Evolutionary conservation across 2,113 vertebrate genomes (phyloP), one percentile per base, ranked within the genome.

Genomic region (Aptenodytes patagonicus): DNA sequence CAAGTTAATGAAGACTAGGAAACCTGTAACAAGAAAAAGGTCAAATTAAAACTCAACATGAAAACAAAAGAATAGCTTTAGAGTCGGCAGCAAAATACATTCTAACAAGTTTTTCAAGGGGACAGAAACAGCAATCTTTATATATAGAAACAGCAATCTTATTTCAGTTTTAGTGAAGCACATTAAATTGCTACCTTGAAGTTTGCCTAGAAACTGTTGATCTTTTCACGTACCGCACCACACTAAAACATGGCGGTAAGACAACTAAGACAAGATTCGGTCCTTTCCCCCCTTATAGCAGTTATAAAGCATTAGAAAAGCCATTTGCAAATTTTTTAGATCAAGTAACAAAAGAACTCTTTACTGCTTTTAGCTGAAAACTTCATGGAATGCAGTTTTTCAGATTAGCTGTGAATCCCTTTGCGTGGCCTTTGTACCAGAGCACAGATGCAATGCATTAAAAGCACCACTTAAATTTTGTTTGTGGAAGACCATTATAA

Each of bases 1-100:
- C 89, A 99, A 98, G 96, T 99, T 99, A 97, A 99, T 97, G 96
- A 99, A 99, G 84, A 99, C 99, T 91, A 99, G 98, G 97, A 99
- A 99, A 98, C 99, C 99, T 99, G 98, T 86, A 60, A 91, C 68
- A 70, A 98, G 68, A 97, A 81, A 97, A 82, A 55, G 38, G 57
- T 47, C 44, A 21, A 85, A 86, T 89, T 77, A n/a, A 88, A 95
- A 76, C 31, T 47, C 26, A 65, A 40, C 0, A 2, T 17, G 17
- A 64, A 83, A 76, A 21, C 17, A 47, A 49, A 87, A 55, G 1
- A 86, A 44, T 0, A 93, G 38, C 32, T 87, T 87, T n/a, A 83
- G n/a, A 82, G 31, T 49, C 52, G 82, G 69, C 49, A 92, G 73
- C 57, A 77, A 77, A 94, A 61, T 19, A 76, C 8, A 71, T 25